These are phyloP conservation scores for Pogonophryne albipinna DNA, from an alignment of 2,797 vertebrate genomes.

Conservation along the genomic window DNA sequence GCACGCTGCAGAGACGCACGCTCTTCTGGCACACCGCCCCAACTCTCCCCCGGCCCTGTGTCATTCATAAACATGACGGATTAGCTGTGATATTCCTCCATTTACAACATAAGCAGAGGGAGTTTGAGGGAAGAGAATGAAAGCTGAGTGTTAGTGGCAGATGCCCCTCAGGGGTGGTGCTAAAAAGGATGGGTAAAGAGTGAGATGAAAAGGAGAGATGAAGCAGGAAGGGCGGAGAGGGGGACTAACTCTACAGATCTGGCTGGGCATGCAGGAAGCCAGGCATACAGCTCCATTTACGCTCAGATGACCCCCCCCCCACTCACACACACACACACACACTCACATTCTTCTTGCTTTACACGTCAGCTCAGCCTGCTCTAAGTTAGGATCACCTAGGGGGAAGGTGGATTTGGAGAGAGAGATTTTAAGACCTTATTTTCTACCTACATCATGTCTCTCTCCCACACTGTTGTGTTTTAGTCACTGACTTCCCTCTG, in stretches of 20 bases:
- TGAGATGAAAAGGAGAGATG: constrained; percentile 91
- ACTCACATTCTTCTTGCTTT: constrained; percentile 69
- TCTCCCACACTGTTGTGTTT: constrained; percentile 19
- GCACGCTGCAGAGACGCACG: constrained; percentile 73
- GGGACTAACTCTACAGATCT: constrained; percentile 84
- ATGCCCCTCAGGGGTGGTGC: constrained; percentile 86
- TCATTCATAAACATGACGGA: constrained; percentile 94
- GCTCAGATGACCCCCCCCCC: constrained; percentile 75
- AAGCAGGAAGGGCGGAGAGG: constrained; percentile 84
- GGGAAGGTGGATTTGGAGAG: constrained; percentile 50
- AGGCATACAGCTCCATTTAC: constrained; percentile 88
- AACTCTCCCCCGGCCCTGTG: constrained; percentile 81
- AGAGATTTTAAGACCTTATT: constrained; percentile 20
- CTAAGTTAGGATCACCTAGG: constrained; percentile 80
- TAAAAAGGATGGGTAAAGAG: constrained; percentile 93
- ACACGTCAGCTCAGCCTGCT: constrained; percentile 85
- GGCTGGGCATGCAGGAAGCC: constrained; percentile 83
- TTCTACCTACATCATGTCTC: constrained; percentile 38
- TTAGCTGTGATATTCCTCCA: constrained; percentile 88
- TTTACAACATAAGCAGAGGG: constrained; percentile 84
- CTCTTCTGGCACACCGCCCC: constrained; percentile 66
- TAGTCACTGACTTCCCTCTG: constrained; percentile 20
- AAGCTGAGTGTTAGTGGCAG: constrained; percentile 85
- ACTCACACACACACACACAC: not conserved
- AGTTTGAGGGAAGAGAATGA: constrained; percentile 67